phyloP scores from a whole-genome alignment of 2,113 vertebrate species.

The Pygathrix nemaeus region DNA sequence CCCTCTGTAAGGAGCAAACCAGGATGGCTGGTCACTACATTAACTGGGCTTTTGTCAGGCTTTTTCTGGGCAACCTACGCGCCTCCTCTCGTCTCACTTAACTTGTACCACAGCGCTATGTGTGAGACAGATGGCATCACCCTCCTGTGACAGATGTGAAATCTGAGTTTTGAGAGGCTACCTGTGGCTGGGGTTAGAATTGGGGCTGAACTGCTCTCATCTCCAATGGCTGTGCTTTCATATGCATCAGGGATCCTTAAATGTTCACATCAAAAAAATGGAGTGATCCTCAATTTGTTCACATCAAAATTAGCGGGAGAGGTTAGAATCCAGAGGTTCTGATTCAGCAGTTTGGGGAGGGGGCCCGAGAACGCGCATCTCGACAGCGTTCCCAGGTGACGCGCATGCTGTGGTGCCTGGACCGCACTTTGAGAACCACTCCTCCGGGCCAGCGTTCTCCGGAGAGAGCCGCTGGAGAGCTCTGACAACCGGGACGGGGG shows the following conservation, averaged over 20 bases:
- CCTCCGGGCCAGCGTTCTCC: not conserved
- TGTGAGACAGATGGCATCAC: not conserved
- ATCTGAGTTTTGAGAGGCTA: not conserved
- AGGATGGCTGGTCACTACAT: not conserved
- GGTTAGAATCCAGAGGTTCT: not conserved
- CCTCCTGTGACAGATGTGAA: not conserved
- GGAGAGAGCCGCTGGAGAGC: not conserved
- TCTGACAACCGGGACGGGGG: not conserved
- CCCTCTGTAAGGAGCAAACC: not conserved
- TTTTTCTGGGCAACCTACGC: not conserved
- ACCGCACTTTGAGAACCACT: not conserved
- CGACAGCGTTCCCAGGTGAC: no score
- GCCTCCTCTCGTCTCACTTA: not conserved
- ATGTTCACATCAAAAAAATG: no score
- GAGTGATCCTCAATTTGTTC: no score
- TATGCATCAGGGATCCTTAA: not conserved
- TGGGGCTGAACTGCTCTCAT: not conserved
- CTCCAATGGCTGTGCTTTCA: not conserved
- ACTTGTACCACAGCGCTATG: rapidly evolving
- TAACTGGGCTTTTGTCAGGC: not conserved
- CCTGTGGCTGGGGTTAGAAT: not conserved
- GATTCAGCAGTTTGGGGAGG: not conserved
- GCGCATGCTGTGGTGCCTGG: no score
- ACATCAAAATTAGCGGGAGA: rapidly evolving
- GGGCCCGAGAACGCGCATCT: not conserved